phyloP scores from a whole-genome alignment of 2,113 vertebrate genomes.

The Aphelocoma coerulescens region DNA sequence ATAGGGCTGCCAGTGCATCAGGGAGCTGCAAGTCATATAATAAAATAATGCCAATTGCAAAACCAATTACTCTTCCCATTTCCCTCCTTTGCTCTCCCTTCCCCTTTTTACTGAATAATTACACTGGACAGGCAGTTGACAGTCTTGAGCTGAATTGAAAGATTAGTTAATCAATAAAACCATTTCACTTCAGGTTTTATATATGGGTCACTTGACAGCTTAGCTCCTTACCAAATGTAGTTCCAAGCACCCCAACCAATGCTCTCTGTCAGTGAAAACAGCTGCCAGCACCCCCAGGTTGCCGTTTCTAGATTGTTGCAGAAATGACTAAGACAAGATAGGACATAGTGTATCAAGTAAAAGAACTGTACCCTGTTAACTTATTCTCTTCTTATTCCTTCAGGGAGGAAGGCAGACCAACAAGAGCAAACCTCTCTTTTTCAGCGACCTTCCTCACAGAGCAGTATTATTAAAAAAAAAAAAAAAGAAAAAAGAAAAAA shows the following conservation, averaged over 20 bases:
- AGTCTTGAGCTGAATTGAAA: neutral
- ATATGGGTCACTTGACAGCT: neutral
- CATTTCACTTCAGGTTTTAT: neutral
- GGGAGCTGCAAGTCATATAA: neutral
- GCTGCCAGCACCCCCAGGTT: neutral
- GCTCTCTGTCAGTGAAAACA: neutral
- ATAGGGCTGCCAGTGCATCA: neutral
- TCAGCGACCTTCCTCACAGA: neutral
- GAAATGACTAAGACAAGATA: neutral
- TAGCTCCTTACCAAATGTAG: neutral
- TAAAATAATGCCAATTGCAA: neutral
- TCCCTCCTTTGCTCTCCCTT: neutral
- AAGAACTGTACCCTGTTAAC: neutral
- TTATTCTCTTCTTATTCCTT: neutral
- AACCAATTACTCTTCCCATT: neutral
- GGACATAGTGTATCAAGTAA: accelerated
- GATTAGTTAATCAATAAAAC: neutral
- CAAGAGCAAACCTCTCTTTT: neutral
- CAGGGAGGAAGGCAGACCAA: neutral
- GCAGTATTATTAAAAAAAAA: neutral
- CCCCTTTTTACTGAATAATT: neutral
- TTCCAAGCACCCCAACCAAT: neutral
- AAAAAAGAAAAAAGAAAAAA: neutral
- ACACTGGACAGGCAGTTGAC: neutral
- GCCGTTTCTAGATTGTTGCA: neutral